These are phyloP conservation scores for Drosophila mauritiana DNA, from an alignment of 1,140 invertebrate genomes.

Conservation along the genomic window DNA sequence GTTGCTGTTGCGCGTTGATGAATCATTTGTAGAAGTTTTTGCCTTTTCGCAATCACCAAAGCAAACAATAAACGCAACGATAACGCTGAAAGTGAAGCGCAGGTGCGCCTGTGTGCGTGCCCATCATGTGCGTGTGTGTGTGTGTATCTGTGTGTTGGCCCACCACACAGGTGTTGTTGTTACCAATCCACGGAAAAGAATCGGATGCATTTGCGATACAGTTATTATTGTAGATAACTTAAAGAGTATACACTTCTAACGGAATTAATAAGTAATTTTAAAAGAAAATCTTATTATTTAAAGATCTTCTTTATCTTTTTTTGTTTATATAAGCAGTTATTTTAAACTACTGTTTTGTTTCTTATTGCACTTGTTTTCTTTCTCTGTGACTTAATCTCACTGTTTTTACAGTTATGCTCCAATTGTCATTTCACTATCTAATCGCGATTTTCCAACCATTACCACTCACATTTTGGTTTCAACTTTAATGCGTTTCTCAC, in stretches of 20 bases:
- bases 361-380: not conserved
- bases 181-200: slow-evolving; percentile 27
- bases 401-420: slow-evolving; percentile 73
- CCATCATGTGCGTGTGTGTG: slow-evolving; percentile 1
- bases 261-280: not conserved
- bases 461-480: slow-evolving; percentile 7
- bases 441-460: slow-evolving; percentile 31
- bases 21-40: slow-evolving; percentile 38
- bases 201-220: not conserved
- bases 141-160: slow-evolving; percentile 48
- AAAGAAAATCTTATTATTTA: not conserved
- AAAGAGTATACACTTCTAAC: not conserved
- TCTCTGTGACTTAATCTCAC: slow-evolving; percentile 56
- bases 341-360: not conserved
- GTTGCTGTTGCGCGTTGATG: slow-evolving; percentile 33
- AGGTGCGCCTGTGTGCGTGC: slow-evolving; percentile 48
- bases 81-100: slow-evolving; percentile 78
- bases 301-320: not conserved
- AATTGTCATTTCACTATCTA: slow-evolving; percentile 52
- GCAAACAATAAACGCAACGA: slow-evolving; percentile 73
- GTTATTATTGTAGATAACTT: not conserved
- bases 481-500: slow-evolving; percentile 1
- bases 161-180: slow-evolving; percentile 40
- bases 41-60: slow-evolving; percentile 74
- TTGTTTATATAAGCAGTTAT: not conserved